Base-by-base conservation (phyloP, 2,888 invertebrate genomes). In the Parthenolecanium corni region DNA sequence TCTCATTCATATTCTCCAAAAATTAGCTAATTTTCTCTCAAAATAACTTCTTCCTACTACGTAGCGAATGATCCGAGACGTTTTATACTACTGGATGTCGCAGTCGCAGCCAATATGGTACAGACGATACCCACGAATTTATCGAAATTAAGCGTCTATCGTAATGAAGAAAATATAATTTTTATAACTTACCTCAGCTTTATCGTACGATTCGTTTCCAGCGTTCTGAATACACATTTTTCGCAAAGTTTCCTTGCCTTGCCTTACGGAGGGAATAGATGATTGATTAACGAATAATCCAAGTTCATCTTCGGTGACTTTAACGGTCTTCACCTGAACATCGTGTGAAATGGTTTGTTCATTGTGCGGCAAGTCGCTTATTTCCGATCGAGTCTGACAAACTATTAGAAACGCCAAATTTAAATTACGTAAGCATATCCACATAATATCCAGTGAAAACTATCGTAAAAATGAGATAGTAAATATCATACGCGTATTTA, bases 191-290 rank as follows among this genome's bases (percentile, higher is more conserved):
- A 58, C 58, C 58, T 36, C 9, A 5, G 47, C 58, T 3, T 16
- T 18, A 9, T 25, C 18, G 21, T 49, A 49, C 1, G 49, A 31
- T n/a, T 2, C 36, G 36, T 36, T 49, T 49, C 51, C 40, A 11
- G 36, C 51, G 14, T 58, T 58, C 9, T 38, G 18, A 4, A 31
- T 47, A 24, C 58, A 58, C 38, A 36, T 23, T 36, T 58, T 47
- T 6, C 16, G 16, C 5, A 58, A 24, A 14, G 6, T 9, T 1
- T 18, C 20, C 36, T 51, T 36, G 12, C 51, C 51, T 1, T 49
- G 36, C 2, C 14, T 46, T 2, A 58, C 23, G 5, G 49, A 3
- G 14, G 58, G 58, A 1, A 49, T 31, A 5, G 16, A 21, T 2
- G 4, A 1, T 23, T 40, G 2, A 21, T 53, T 40, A 9, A 53